Base-by-base conservation (phyloP, 2,113 vertebrate genomes). In the Morone saxatilis region DNA sequence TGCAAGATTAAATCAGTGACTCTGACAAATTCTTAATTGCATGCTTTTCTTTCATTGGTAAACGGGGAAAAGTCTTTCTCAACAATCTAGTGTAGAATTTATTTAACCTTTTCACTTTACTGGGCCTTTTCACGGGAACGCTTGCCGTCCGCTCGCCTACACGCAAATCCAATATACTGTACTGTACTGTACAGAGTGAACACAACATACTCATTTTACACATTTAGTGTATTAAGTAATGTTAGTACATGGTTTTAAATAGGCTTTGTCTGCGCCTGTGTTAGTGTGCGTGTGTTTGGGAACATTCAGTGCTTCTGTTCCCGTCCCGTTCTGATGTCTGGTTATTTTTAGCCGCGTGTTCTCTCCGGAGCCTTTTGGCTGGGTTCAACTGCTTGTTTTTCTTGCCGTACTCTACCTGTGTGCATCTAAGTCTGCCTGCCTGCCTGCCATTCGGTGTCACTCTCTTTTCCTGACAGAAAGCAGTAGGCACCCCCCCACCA, bases 341-440 rank as follows among this genome's bases (percentile, higher is more conserved):
- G 68, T 87, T 95, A 95, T 95, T 94, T 95, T 93, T 94, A 95
- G 92, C 81, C 4, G 13, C 48, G 72, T 77, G 57, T 70, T 59
- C 36, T 88, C 88, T 85, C 65, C 9, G 71, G 88, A 92, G 91
- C 83, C 80, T 78, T 25, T 91, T 81, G 88, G 73, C 81, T 78
- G 71, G 51, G 72, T 91, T 91, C 84, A 88, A 79, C 81, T 41
- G 63, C 91, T 89, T 92, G 84, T 92, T 92, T 92, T 86, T 67
- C 69, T 86, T 83, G 78, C 71, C 56, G 7, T 66, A 25, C 59
- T 69, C 79, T 85, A 92, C 92, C 90, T 90, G 80, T 68, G 50
- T 78, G 71, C 68, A 8, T 78, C 73, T 76, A 25, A 65, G 54
- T 71, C 53, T 75, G n/a, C 56, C 71, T 72, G 67, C 17, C 60